Conservation (phyloP, 2,797 vertebrate genomes). For the Limosa lapponica region DNA sequence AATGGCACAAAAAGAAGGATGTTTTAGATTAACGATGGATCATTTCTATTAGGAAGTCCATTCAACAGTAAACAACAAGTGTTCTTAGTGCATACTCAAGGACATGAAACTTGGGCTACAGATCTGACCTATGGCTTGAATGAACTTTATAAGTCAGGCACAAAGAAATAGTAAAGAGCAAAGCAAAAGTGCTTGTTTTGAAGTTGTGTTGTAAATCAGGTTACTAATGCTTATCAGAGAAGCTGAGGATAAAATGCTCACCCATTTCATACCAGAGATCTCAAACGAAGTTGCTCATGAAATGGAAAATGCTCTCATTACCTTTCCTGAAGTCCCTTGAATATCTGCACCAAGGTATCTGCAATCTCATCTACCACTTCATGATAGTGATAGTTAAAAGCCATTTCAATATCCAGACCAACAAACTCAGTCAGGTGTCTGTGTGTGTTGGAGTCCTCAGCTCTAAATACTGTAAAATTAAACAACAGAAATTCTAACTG, state of each 20-base stretch:
- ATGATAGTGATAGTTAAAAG: slow-evolving; percentile 98
- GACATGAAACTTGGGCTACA: background rate
- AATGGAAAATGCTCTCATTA: slow-evolving; percentile 69
- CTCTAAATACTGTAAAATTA: slow-evolving; percentile 90
- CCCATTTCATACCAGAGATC: background rate
- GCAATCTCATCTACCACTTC: slow-evolving; percentile 98
- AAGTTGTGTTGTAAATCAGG: background rate
- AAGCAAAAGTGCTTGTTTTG: background rate
- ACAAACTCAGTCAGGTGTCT: slow-evolving; percentile 98
- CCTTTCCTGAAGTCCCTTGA: slow-evolving; percentile 97
- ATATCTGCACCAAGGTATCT: slow-evolving; percentile 97
- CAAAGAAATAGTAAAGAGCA: background rate
- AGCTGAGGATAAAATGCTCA: background rate
- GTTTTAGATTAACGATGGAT: background rate
- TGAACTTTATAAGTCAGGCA: background rate
- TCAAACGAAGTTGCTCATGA: background rate
- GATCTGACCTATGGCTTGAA: background rate
- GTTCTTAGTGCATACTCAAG: background rate
- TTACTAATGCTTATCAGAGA: background rate
- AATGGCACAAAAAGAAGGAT: background rate
- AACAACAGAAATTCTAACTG: slow-evolving; percentile 32
- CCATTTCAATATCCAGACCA: slow-evolving; percentile 99
- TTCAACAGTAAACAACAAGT: background rate
- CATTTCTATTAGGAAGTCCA: background rate
- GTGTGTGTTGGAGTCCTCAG: slow-evolving; percentile 98